Percentiles rank a stretch among this genome's conserved stretches.
phyloP scores from a whole-genome alignment of 2,797 vertebrate species.

The Cheirogaleus major region DNA sequence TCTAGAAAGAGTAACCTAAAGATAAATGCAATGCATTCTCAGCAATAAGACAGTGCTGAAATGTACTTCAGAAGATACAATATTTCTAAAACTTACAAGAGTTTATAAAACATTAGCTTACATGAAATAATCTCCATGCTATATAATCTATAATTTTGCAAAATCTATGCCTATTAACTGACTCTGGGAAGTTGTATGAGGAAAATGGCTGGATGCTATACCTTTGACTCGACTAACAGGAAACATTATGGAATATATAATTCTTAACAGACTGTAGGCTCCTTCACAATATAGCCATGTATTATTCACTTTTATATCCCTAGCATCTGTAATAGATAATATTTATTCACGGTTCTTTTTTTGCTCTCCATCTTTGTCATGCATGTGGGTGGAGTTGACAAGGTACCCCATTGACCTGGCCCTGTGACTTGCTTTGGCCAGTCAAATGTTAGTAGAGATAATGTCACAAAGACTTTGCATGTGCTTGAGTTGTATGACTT shows the following conservation, averaged over 20 bases:
- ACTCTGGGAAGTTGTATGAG: background rate
- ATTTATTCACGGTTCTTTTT: background rate
- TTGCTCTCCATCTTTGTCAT: background rate
- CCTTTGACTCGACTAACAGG: background rate
- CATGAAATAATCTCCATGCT: background rate
- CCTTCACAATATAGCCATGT: background rate
- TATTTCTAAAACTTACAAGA: slow-evolving; percentile 1
- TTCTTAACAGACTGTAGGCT: background rate
- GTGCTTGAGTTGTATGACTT: background rate
- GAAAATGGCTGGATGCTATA: background rate
- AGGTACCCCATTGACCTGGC: background rate
- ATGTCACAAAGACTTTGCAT: background rate
- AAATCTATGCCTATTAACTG: background rate
- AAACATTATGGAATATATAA: background rate
- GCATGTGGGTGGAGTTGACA: background rate
- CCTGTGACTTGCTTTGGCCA: background rate
- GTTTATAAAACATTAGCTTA: background rate
- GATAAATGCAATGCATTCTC: background rate
- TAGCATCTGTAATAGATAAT: background rate
- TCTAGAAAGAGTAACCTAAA: background rate
- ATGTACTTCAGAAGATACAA: background rate
- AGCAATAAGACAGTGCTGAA: background rate
- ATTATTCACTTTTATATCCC: background rate
- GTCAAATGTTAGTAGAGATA: background rate
- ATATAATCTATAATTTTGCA: background rate